Percentiles rank a stretch among this genome's conserved stretches.
These are phyloP conservation scores for Drosophila rhopaloa DNA, from an alignment of 1,140 invertebrate genomes.

Conservation along the genomic window DNA sequence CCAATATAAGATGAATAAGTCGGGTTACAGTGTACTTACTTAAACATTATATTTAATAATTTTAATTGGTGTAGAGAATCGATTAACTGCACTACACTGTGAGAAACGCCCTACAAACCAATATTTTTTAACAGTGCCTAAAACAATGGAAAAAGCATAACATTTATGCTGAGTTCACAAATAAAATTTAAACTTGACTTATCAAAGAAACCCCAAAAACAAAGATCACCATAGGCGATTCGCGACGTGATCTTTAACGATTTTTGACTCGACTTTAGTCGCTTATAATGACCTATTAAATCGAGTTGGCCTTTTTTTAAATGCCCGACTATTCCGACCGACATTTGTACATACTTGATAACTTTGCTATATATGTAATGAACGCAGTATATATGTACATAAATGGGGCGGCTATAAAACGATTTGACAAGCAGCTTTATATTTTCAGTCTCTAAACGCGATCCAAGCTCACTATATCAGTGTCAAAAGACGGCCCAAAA, in stretches of 20 bases:
- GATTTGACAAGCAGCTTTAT: slow-evolving; percentile 62
- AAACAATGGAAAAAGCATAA: background rate
- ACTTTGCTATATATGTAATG: slow-evolving; percentile 27
- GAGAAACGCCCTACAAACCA: background rate
- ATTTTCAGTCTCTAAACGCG: slow-evolving; percentile 65
- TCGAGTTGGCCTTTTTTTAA: slow-evolving; percentile 40
- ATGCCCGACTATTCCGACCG: slow-evolving; percentile 19
- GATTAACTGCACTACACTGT: slow-evolving; percentile 24
- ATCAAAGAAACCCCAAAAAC: slow-evolving; percentile 12
- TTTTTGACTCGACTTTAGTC: slow-evolving; percentile 32
- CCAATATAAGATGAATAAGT: background rate
- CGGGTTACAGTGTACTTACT: slow-evolving; percentile 6
- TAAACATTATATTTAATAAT: slow-evolving; percentile 25
- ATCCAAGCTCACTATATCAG: slow-evolving; percentile 42
- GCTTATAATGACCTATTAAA: slow-evolving; percentile 56
- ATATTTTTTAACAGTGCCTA: too few species aligned
- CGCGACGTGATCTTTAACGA: slow-evolving; percentile 36
- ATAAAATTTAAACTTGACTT: slow-evolving; percentile 29
- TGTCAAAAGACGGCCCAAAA: slow-evolving; percentile 1
- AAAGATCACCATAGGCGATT: slow-evolving; percentile 17
- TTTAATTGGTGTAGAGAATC: slow-evolving; percentile 22
- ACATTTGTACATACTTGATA: slow-evolving; percentile 23
- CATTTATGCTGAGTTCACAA: slow-evolving; percentile 12
- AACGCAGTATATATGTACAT: slow-evolving; percentile 19
- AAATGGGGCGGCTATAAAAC: slow-evolving; percentile 59